phyloP scores from a whole-genome alignment of 2,113 vertebrate genomes.

The Coracopsis vasa region DNA sequence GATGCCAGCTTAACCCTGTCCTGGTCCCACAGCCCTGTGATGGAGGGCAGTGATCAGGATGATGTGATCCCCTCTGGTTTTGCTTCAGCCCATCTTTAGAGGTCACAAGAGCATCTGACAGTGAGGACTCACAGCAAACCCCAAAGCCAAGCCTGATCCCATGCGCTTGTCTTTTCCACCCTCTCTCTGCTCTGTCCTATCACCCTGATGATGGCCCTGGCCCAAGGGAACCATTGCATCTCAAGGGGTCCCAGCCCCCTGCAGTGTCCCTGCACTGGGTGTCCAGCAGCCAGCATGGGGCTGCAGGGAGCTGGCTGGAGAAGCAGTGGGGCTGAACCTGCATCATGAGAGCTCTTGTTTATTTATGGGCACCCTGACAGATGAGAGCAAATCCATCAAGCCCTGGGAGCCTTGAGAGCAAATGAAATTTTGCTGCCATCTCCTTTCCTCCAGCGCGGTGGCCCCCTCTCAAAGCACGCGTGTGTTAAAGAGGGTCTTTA shows the following conservation, averaged over 20 bases:
- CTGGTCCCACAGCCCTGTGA: neutral
- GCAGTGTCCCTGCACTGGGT: neutral
- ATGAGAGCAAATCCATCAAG: neutral
- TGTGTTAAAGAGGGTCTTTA: slow-evolving; percentile 41
- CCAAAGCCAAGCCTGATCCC: neutral
- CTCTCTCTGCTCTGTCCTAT: neutral
- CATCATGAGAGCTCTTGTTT: neutral
- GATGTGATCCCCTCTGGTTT: neutral
- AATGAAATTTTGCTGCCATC: neutral
- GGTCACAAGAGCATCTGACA: neutral
- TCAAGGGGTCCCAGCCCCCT: neutral
- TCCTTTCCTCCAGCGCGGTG: neutral
- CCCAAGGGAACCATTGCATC: accelerated
- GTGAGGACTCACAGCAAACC: neutral
- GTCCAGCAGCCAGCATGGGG: accelerated
- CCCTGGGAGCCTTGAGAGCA: neutral
- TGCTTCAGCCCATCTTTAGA: slow-evolving; percentile 10
- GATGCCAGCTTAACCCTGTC: accelerated
- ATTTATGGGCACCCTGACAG: neutral
- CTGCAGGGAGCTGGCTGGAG: neutral
- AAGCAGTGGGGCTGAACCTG: neutral
- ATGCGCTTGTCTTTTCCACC: neutral
- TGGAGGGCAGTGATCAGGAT: neutral
- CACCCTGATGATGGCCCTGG: neutral
- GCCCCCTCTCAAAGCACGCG: neutral